Conservation (phyloP, 2,797 vertebrate species). For the Liasis olivaceus region DNA sequence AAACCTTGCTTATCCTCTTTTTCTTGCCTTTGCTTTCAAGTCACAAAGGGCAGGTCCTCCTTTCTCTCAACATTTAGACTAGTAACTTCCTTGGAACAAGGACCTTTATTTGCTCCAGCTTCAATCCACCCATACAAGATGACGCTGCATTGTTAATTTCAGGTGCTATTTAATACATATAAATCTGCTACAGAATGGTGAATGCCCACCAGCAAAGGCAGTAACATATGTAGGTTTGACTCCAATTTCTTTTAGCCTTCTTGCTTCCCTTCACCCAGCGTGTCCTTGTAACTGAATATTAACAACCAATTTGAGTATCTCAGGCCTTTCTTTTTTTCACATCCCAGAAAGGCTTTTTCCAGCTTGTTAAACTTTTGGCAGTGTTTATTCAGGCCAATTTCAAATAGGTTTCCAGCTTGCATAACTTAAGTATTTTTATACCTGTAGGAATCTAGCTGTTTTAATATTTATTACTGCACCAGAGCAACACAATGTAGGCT, state of each 20-base stretch:
- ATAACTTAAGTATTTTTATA: constrained; percentile 40
- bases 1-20: background rate
- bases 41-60: background rate
- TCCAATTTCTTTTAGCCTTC: background rate
- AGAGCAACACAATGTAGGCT: background rate
- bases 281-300: background rate
- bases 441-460: constrained; percentile 10
- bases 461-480: constrained; percentile 36
- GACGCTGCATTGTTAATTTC: background rate
- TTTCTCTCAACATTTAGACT: background rate
- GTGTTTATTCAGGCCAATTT: background rate
- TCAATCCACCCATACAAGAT: background rate
- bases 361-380: constrained; percentile 23
- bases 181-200: background rate
- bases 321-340: background rate
- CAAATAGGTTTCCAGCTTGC: constrained; percentile 38
- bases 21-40: background rate
- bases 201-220: background rate
- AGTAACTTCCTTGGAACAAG: background rate
- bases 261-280: background rate
- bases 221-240: background rate
- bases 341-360: background rate
- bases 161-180: background rate
- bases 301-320: background rate
- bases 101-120: background rate